These are phyloP conservation scores for Lycia hirtaria DNA, from an alignment of 2,888 invertebrate species.

Conservation along the genomic window DNA sequence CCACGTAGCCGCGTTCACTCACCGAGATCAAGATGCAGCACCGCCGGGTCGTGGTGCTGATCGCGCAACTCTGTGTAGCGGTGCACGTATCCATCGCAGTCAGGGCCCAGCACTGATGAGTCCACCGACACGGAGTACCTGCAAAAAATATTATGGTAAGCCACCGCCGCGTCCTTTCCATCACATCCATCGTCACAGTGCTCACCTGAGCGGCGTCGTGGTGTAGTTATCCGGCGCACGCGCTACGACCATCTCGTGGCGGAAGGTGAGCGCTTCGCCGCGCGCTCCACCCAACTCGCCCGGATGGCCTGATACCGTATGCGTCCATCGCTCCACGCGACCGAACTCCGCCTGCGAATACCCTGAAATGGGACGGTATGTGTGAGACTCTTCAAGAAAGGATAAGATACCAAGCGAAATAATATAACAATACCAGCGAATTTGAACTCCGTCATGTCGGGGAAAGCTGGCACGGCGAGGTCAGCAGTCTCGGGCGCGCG, in stretches of 20 bases:
- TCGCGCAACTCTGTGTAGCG: slow-evolving; percentile 57
- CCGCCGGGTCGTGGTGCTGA: slow-evolving; percentile 45
- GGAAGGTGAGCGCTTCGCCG: slow-evolving; percentile 64
- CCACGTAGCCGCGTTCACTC: not conserved
- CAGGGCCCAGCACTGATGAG: slow-evolving; percentile 69
- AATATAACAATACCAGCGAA: slow-evolving; percentile 56
- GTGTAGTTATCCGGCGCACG: slow-evolving; percentile 51
- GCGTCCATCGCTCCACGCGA: slow-evolving; percentile 59
- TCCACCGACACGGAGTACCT: slow-evolving; percentile 71
- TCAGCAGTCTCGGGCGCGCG: slow-evolving; percentile 46
- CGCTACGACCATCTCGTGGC: slow-evolving; percentile 64
- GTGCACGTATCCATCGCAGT: slow-evolving; percentile 69
- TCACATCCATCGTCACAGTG: not conserved
- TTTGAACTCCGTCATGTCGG: slow-evolving; percentile 58
- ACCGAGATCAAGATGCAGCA: slow-evolving; percentile 61
- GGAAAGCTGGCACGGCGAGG: slow-evolving; percentile 62
- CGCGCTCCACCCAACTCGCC: slow-evolving; percentile 64
- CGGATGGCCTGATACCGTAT: slow-evolving; percentile 48
- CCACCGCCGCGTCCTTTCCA: not conserved
- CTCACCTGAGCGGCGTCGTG: slow-evolving; percentile 59
- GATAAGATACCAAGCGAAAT: not conserved
- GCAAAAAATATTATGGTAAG: slow-evolving; percentile 11
- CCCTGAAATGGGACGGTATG: slow-evolving; percentile 45
- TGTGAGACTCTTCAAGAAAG: no score
- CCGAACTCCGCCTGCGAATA: slow-evolving; percentile 47